phyloP scores from a whole-genome alignment of 2,797 vertebrate genomes.

The Melopsittacus undulatus region DNA sequence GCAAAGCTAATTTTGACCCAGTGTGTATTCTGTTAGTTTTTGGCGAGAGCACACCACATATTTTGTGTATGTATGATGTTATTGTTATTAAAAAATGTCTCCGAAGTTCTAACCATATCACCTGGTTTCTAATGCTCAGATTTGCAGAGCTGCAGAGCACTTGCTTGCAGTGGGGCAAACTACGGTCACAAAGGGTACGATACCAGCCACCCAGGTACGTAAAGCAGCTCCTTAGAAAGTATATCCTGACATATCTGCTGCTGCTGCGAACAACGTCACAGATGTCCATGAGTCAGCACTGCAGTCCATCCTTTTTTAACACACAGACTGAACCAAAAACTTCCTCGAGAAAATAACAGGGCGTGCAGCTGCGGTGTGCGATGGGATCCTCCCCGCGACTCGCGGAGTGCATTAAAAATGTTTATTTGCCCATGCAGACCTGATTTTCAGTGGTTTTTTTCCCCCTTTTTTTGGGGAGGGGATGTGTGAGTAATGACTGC shows the following conservation, averaged over 20 bases:
- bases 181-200: fast-evolving
- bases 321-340: background rate
- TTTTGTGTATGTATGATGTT: background rate
- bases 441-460: background rate
- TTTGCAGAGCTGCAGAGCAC: background rate
- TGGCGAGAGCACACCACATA: background rate
- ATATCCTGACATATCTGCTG: background rate
- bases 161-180: background rate
- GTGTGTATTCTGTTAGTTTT: background rate
- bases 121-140: background rate
- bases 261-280: background rate
- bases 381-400: background rate
- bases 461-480: background rate
- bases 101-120: background rate
- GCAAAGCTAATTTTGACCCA: background rate
- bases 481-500: slow-evolving; percentile 61
- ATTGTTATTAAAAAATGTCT: background rate
- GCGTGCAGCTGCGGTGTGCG: background rate
- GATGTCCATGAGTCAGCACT: slow-evolving; percentile 58
- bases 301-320: background rate
- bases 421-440: slow-evolving; percentile 48
- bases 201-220: fast-evolving
- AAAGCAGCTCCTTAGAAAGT: background rate
- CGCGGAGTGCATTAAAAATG: background rate
- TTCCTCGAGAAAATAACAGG: background rate